A percentile compares a stretch with the other conserved stretches of the same genome.
phyloP scores from a whole-genome alignment of 1,140 invertebrate genomes.

The Pachypsylla venusta region DNA sequence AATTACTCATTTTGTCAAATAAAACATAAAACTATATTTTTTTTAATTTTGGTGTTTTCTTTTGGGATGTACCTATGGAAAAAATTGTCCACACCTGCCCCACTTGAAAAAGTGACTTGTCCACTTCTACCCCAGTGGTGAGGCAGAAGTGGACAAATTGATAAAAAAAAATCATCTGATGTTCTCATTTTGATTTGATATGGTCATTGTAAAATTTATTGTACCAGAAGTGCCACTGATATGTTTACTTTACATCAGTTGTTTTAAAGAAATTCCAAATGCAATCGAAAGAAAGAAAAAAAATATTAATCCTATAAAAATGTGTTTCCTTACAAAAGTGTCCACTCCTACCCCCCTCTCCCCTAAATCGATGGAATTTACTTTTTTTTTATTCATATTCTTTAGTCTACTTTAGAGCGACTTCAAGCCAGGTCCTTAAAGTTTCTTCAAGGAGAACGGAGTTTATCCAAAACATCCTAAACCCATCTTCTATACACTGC shows the following conservation, averaged over 20 bases:
- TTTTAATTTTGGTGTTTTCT: background rate
- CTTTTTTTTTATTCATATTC: too few relatives aligned
- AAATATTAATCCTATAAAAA: background rate
- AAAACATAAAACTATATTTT: background rate
- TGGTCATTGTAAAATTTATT: background rate
- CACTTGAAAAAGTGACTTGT: background rate
- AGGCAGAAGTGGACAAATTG: background rate
- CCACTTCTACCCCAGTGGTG: background rate
- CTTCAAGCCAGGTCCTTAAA: too few relatives aligned
- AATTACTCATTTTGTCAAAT: background rate
- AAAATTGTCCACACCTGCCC: background rate
- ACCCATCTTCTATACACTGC: too few relatives aligned
- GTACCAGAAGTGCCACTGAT: background rate
- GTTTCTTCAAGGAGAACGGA: too few relatives aligned
- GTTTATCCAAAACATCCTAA: too few relatives aligned
- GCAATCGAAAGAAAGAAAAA: background rate
- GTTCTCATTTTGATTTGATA: background rate
- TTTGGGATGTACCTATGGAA: background rate
- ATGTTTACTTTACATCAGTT: background rate
- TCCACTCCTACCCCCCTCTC: background rate
- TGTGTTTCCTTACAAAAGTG: background rate
- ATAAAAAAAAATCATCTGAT: background rate
- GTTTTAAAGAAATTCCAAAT: background rate
- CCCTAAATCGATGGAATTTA: too few relatives aligned
- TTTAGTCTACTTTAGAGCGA: too few relatives aligned